Evolutionary conservation across 2,113 vertebrate species (phyloP).

Genomic region (Aptenodytes forsteri): DNA sequence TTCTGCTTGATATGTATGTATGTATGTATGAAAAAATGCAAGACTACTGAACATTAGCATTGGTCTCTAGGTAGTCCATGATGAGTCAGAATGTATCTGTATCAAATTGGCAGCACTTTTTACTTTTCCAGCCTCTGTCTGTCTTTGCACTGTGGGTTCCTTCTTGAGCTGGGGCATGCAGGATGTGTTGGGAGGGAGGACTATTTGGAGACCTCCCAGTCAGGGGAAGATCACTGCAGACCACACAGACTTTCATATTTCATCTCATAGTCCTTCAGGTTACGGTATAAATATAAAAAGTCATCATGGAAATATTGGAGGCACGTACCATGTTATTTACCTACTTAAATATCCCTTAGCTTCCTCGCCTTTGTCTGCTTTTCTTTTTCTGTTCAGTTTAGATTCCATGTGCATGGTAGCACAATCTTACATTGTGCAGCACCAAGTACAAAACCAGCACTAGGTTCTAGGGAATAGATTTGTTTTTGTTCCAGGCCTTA

Average conservation of each 20-base stretch:
- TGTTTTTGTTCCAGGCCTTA: not conserved
- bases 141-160: not conserved
- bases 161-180: not conserved
- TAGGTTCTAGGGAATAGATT: not conserved
- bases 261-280: not conserved
- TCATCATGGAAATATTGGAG: not conserved
- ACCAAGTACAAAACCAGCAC: not conserved
- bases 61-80: not conserved
- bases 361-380: not conserved
- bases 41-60: not conserved
- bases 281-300: not conserved
- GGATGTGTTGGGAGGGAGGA: not conserved
- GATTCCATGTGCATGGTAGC: not conserved
- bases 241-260: not conserved
- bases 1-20: not conserved
- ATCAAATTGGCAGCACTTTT: not conserved
- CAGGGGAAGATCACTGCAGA: not conserved
- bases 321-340: not conserved
- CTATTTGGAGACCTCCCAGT: not conserved
- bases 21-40: not conserved
- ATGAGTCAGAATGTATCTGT: not conserved
- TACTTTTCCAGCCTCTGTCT: not conserved
- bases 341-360: not conserved
- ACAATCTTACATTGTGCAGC: not conserved
- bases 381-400: not conserved